Base-by-base conservation (phyloP, 2,888 invertebrate species). In the Lysandra bellargus region DNA sequence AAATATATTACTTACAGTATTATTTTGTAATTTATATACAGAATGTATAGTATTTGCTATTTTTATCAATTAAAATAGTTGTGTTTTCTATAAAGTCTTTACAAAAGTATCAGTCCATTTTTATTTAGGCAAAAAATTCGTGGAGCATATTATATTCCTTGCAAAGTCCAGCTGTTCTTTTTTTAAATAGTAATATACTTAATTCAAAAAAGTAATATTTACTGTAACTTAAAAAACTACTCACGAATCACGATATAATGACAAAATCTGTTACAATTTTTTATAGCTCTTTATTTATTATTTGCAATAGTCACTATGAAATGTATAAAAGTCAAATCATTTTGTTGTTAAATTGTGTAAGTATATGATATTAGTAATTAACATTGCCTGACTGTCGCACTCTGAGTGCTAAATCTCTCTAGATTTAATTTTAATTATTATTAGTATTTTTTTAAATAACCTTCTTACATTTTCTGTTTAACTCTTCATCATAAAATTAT, bases 101-200 rank as follows among this genome's bases (percentile, higher is more conserved):
- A 2, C 23, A 61, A 30, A 60, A 61, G 23, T 6, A 30, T 61
- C 23, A 61, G 7, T 61, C n/a, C 23, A 7, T 23, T 61, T 61
- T 12, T 49, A 49, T 4, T 40, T 23, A 61, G 7, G 23, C 61
- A n/a, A 61, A 23, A 61, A 61, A 6, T 23, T 64, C 7, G 2
- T 23, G 17, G 17, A 61, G 4, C 23, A 17, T 4, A 2, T 61
- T 61, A n/a, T 61, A 60, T 4, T 60, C n/a, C 57, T 61, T 61
- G 17, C 7, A n/a, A 61, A 23, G 23, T 23, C n/a, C 23, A 9
- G 23, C 17, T 53, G 7, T 78, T 6, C 14, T 40, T 23, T 78
- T 78, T 37, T 80, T 79, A 57, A 74, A 33, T 77, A 49, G 2
- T 49, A 49, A 49, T 49, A 69, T 49, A 78, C n/a, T 17, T 37